Evolutionary conservation across 2,113 vertebrate genomes (phyloP).

Genomic region (Dissostichus mawsoni): DNA sequence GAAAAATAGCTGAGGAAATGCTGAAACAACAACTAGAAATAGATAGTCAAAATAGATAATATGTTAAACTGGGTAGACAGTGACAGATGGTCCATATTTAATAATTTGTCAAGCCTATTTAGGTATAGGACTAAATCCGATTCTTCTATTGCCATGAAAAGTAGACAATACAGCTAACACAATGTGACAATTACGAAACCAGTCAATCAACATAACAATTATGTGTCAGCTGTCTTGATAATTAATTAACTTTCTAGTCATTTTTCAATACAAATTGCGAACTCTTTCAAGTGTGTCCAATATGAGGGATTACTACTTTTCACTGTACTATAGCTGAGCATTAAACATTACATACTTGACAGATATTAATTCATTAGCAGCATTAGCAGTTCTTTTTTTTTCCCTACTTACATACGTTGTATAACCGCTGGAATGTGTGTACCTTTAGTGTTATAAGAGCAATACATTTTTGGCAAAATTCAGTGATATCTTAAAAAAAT

Average conservation of each 20-base stretch:
- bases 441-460: neutral
- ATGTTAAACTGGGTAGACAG: neutral
- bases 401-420: too few species aligned
- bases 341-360: neutral
- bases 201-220: neutral
- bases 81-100: neutral
- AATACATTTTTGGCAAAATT: too few species aligned
- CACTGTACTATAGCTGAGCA: neutral
- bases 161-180: neutral
- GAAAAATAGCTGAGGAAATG: neutral
- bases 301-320: neutral
- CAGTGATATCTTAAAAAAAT: neutral
- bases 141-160: neutral
- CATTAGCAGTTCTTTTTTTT: neutral
- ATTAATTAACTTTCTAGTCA: neutral
- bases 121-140: constrained; percentile 1
- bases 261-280: neutral
- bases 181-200: neutral
- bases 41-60: neutral
- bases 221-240: neutral
- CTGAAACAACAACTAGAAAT: constrained; percentile 14
- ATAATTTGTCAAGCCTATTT: too few species aligned
- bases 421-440: too few species aligned
- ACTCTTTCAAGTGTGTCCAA: neutral
- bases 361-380: neutral